Base-by-base conservation (phyloP, 2,797 vertebrate species). In the Mormyrops attenuatus region DNA sequence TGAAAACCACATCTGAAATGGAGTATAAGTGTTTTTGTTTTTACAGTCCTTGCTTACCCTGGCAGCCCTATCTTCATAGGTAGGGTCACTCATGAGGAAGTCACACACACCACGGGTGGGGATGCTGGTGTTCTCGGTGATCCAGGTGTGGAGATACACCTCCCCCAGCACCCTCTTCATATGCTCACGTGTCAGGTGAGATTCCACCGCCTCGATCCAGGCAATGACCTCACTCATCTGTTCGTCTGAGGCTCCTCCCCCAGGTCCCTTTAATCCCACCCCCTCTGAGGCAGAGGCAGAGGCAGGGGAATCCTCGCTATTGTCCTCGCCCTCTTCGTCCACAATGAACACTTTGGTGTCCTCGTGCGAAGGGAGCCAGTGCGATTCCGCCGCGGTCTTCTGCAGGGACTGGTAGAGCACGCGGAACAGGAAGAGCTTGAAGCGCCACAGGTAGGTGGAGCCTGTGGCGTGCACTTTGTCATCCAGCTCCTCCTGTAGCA, bases 81-180 rank as follows among this genome's bases (percentile, higher is more conserved):
- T 95, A 1, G 96, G 91, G 1, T 98, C 96, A 0, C 94, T 96
- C 93, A 97, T 96, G 6, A 99, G 92, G 91, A 97, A 98, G 93
- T 99, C 97, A 91, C 98, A 97, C 94, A 99, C 95, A 0, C 98
- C 98, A 86, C 97, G 95, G 85, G 98, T 98, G 89, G 98, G 98
- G 86, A 99, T 95, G 93, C 97, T 97, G 89, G 97, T 98, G 94
- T 98, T 98, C 91, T 98, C 96, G 0, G 97, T 96, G 89, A 97
- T 96, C 93, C 97, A 97, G 0, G 97, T 98, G 95, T 99, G 97
- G 17, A 99, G 96, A 93, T 99, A 99, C 44, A 99, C 98, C 90
- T 98, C 97, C 0, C 98, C 98, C 73, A 99, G 91, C 34, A 99
- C 98, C 80, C 96, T 97, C 94, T 99, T 99, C 96, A 99, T 99